Conservation (phyloP, 2,113 vertebrate genomes). For the Phrynosoma blainvillii region DNA sequence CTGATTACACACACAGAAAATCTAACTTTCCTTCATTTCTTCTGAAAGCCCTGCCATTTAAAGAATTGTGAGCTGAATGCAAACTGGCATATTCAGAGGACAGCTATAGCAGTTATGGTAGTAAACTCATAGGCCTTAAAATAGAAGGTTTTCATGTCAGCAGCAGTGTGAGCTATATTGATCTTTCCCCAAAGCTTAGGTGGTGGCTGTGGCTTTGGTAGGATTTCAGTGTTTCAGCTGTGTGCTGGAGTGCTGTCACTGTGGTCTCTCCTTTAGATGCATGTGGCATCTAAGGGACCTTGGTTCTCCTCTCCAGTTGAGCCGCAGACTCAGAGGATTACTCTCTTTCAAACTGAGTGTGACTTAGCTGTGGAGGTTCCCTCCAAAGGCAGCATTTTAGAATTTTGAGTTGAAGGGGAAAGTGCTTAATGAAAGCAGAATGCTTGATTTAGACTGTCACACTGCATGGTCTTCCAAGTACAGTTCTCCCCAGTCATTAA, state of each 20-base stretch:
- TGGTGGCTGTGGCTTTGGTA: background rate
- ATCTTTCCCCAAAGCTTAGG: background rate
- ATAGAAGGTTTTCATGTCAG: background rate
- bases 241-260: background rate
- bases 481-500: background rate
- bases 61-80: background rate
- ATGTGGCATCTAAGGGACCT: background rate
- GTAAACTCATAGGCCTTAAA: background rate
- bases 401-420: background rate
- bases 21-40: background rate
- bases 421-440: background rate
- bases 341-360: no score
- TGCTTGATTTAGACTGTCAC: background rate
- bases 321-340: background rate
- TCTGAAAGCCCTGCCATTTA: background rate
- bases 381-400: background rate
- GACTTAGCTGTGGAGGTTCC: no score
- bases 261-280: background rate
- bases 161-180: no score
- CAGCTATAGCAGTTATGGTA: no score
- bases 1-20: background rate
- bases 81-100: background rate
- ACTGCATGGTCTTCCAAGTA: background rate
- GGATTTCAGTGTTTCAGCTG: background rate
- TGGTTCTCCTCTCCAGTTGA: background rate